A percentile compares a stretch with the other conserved stretches of the same genome.
Conservation (phyloP, 2,888 invertebrate genomes). For the Caenorhabditis zanzibari region DNA sequence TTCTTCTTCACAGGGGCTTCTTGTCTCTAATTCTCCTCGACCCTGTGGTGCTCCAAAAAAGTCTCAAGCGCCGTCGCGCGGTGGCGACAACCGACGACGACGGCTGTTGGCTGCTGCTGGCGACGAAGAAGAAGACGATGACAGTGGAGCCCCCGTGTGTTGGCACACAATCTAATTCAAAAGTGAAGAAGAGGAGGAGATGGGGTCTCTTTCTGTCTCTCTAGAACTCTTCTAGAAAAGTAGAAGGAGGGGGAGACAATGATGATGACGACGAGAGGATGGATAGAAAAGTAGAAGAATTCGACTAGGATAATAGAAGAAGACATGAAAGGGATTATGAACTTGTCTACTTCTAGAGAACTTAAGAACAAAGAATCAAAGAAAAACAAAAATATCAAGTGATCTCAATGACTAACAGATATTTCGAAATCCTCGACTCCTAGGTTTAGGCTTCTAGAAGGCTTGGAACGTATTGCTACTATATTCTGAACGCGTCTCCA, state of each 20-base stretch:
- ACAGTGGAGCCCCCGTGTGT: not conserved
- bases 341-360: not conserved
- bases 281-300: not conserved
- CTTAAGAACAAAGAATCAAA: not conserved
- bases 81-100: not conserved
- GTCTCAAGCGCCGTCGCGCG: conserved; percentile 31
- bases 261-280: conserved; percentile 11
- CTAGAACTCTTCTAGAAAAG: conserved; percentile 17
- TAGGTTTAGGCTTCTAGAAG: too few relatives aligned
- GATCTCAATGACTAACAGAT: conserved; percentile 4
- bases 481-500: conserved; percentile 12
- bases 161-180: conserved; percentile 63
- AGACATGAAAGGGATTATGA: conserved; percentile 1
- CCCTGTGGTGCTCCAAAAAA: conserved; percentile 24
- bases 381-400: conserved; percentile 4
- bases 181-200: conserved; percentile 54
- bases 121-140: not conserved
- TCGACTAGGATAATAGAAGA: not conserved
- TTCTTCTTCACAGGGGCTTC: not conserved
- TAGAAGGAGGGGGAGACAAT: conserved; percentile 25
- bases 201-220: conserved; percentile 20
- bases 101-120: not conserved
- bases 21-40: not conserved
- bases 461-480: not conserved
- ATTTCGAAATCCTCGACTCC: conserved; percentile 12